Percentiles rank a stretch among this genome's conserved stretches.
phyloP scores from a whole-genome alignment of 1,140 invertebrate genomes.

The Bradysia coprophila region DNA sequence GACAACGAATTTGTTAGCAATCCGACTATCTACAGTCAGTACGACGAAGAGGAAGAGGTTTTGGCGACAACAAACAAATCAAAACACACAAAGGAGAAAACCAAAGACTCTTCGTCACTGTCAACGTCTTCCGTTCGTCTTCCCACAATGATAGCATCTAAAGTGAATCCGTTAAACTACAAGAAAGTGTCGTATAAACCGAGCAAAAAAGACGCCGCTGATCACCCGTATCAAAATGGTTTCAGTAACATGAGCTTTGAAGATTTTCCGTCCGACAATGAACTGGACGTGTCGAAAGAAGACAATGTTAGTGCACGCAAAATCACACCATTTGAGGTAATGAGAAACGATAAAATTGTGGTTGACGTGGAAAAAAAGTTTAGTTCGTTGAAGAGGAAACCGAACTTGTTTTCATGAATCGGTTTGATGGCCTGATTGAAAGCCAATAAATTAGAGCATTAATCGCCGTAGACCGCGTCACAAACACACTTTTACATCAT shows the following conservation, averaged over 20 bases:
- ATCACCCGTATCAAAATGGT: constrained; percentile 25
- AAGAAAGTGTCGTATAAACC: constrained; percentile 11
- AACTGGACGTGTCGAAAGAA: constrained; percentile 18
- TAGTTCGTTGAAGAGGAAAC: constrained; percentile 40
- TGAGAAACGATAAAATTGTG: constrained; percentile 28
- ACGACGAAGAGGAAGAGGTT: constrained; percentile 23
- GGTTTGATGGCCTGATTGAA: neutral
- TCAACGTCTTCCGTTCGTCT: constrained; percentile 19
- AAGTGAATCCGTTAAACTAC: constrained; percentile 14
- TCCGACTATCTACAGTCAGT: constrained; percentile 8
- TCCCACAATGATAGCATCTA: constrained; percentile 18
- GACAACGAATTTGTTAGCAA: constrained; percentile 23
- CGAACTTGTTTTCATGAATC: constrained; percentile 42
- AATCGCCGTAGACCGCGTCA: neutral
- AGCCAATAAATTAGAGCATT: neutral
- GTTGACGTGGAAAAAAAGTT: constrained; percentile 38
- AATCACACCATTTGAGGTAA: constrained; percentile 42
- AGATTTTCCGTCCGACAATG: constrained; percentile 52
- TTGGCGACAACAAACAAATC: constrained; percentile 4
- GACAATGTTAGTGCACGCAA: constrained; percentile 17
- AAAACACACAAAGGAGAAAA: constrained; percentile 6
- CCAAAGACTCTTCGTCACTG: constrained; percentile 14
- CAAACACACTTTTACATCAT: neutral
- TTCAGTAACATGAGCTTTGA: constrained; percentile 68
- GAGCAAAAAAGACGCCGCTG: constrained; percentile 2